Base-by-base conservation (phyloP, 2,888 invertebrate genomes). In the Protodeltote pygarga region DNA sequence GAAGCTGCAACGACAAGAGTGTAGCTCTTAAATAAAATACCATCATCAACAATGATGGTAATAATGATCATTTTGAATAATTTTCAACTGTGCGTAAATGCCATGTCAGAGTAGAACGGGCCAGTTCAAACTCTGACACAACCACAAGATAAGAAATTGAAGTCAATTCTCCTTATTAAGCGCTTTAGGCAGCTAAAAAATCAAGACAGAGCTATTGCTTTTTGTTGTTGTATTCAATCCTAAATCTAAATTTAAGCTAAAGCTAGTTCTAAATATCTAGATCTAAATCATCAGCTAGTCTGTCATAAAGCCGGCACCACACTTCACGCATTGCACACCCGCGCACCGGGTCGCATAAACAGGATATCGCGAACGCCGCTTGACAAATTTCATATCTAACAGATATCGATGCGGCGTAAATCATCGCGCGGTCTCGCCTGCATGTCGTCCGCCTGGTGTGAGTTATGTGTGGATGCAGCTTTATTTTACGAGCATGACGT, bases 311-410 rank as follows among this genome's bases (percentile, higher is more conserved):
- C 48, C 39, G 34, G 50, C 13, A 47, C 48, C 52, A 61, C 45
- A 65, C 52, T 51, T 24, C 48, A 61, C 65, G 52, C 44, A 48
- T 40, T 47, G 37, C 28, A 33, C 35, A 34, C 41, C 48, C 52
- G 70, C 55, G 64, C 80, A 71, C 83, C 73, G 71, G 64, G 68
- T 55, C 80, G 87, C 88, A 87, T 88, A 89, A 89, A 86, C 87
- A 87, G 84, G 60, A 61, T 79, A 79, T 77, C 77, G 73, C 69
- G 58, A 50, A 63, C 57, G 46, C 58, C 70, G 74, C 70, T 77
- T 91, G 90, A 90, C 89, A 89, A 90, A 90, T 89, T 85, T 79
- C 86, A 74, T 83, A 85, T 87, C 89, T 85, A 85, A 81, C 84
- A 77, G 85, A 85, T 87, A 88, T 89, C 87, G 89, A 87, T 75